Evolutionary conservation across 2,113 vertebrate genomes (phyloP).

Genomic region (Synodontis membranacea): DNA sequence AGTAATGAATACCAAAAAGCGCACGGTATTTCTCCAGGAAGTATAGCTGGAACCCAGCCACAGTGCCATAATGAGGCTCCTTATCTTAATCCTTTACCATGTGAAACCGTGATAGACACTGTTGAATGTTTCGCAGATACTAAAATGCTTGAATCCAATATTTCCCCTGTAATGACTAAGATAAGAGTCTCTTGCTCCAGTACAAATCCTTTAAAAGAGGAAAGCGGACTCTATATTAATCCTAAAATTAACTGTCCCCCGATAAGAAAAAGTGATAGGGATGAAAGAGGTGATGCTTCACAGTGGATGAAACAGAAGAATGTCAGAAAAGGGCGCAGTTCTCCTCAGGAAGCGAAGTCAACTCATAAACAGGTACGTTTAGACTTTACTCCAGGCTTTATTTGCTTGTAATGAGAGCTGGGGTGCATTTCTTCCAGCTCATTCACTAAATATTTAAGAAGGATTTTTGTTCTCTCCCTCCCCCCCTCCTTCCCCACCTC

Average conservation of each 20-base stretch:
- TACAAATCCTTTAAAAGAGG: slow-evolving; percentile 81
- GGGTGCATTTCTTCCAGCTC: slow-evolving; percentile 57
- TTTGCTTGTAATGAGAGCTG: slow-evolving; percentile 63
- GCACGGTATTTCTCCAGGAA: slow-evolving; percentile 63
- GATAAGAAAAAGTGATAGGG: slow-evolving; percentile 74
- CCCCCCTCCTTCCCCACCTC: neutral
- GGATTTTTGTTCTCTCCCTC: slow-evolving; percentile 39
- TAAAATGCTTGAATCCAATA: slow-evolving; percentile 77
- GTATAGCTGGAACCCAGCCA: slow-evolving; percentile 66
- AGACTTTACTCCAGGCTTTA: slow-evolving; percentile 61
- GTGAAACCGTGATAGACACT: slow-evolving; percentile 75
- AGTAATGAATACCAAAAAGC: slow-evolving; percentile 64
- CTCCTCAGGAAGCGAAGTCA: slow-evolving; percentile 64
- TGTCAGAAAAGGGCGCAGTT: slow-evolving; percentile 62
- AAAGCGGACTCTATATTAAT: slow-evolving; percentile 72
- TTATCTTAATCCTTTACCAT: slow-evolving; percentile 80
- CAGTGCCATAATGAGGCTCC: slow-evolving; percentile 70
- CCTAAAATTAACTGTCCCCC: slow-evolving; percentile 76
- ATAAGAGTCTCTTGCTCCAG: slow-evolving; percentile 77
- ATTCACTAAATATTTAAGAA: slow-evolving; percentile 55
- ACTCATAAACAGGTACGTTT: slow-evolving; percentile 70
- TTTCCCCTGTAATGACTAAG: slow-evolving; percentile 78
- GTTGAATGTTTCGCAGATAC: slow-evolving; percentile 73
- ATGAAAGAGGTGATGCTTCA: slow-evolving; percentile 63
- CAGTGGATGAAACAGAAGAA: slow-evolving; percentile 65